Conservation (phyloP, 1,140 invertebrate species). For the Drosophila malerkotliana region DNA sequence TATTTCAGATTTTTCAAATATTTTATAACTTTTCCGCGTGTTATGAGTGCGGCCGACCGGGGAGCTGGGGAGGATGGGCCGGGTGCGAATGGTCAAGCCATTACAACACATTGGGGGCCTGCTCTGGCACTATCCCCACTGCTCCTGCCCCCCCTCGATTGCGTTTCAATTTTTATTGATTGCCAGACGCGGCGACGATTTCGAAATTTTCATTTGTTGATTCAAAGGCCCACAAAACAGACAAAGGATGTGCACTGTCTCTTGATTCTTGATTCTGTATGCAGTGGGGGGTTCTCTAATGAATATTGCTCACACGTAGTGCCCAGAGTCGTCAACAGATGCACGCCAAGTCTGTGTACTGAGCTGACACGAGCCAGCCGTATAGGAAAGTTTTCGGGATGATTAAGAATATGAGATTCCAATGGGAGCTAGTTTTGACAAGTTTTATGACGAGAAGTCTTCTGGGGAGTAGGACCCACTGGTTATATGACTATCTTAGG, state of each 20-base stretch:
- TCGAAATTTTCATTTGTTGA: constrained; percentile 58
- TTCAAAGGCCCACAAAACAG: constrained; percentile 18
- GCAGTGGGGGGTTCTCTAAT: constrained; percentile 37
- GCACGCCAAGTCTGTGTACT: constrained; percentile 17
- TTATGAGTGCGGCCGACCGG: constrained; percentile 12
- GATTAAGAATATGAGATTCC: too few relatives aligned
- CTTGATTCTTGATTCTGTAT: constrained; percentile 20
- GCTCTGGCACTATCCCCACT: not conserved
- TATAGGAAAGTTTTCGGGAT: constrained; percentile 27
- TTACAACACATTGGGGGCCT: constrained; percentile 45
- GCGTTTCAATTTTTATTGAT: constrained; percentile 49
- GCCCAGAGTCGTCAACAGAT: constrained; percentile 12
- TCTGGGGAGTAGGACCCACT: not conserved
- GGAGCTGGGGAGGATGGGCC: constrained; percentile 14
- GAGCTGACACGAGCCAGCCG: constrained; percentile 11
- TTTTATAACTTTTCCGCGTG: constrained; percentile 58
- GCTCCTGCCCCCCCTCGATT: not conserved
- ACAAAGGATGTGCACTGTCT: constrained; percentile 51
- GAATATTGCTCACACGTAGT: constrained; percentile 20
- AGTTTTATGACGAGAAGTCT: not conserved
- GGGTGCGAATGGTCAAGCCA: constrained; percentile 29
- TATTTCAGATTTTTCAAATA: constrained; percentile 33
- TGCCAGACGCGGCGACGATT: constrained; percentile 64
- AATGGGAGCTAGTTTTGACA: too few relatives aligned
- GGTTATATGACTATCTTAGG: not conserved